phyloP scores from a whole-genome alignment of 2,888 invertebrate species.

The Nomada ferruginata region DNA sequence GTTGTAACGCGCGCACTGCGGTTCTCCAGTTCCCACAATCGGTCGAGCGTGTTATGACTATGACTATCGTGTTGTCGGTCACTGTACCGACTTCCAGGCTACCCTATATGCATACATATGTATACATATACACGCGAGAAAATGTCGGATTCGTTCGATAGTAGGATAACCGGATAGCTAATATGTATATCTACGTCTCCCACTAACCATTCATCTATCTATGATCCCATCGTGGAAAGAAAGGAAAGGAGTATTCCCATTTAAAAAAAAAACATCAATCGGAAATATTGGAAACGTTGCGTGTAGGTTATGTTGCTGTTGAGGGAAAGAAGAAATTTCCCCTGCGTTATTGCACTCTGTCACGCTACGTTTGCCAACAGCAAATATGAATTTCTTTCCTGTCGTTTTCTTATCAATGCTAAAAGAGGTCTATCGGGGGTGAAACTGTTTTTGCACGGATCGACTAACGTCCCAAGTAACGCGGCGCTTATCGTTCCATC shows the following conservation, averaged over 20 bases:
- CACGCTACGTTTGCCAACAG: background rate
- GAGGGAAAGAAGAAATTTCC: background rate
- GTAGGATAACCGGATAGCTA: constrained; percentile 5
- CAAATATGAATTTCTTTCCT: background rate
- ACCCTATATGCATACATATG: background rate
- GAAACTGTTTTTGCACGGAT: constrained; percentile 1
- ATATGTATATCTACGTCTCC: background rate
- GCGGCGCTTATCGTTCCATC: background rate
- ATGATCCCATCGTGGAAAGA: background rate
- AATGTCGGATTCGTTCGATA: constrained; percentile 39
- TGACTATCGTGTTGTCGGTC: constrained; percentile 34
- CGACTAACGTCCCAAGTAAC: background rate
- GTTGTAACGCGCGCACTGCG: constrained; percentile 30
- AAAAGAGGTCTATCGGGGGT: background rate
- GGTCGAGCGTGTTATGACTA: constrained; percentile 36
- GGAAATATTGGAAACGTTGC: background rate
- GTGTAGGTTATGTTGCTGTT: background rate
- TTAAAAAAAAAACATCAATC: background rate
- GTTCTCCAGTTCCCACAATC: constrained; percentile 48
- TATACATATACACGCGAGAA: constrained; percentile 22
- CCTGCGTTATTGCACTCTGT: background rate
- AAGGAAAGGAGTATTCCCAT: background rate
- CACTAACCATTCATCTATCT: background rate
- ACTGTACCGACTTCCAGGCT: constrained; percentile 16
- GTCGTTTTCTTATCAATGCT: constrained; percentile 1